phyloP scores from a whole-genome alignment of 2,797 vertebrate species.

The Tachyglossus aculeatus region DNA sequence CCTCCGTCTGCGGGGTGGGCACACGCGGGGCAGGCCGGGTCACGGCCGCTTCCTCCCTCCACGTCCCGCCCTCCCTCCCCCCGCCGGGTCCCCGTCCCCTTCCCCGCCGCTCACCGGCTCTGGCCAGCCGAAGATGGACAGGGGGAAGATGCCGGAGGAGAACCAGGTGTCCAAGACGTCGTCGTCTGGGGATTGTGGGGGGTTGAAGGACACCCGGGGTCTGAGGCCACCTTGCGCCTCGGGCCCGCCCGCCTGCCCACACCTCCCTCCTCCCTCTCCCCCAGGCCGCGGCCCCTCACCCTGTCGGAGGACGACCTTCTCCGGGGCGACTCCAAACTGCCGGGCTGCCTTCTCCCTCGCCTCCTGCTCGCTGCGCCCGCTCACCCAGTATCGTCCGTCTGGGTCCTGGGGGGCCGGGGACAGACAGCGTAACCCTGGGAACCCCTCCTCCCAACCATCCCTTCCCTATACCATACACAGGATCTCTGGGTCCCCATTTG shows the following conservation, averaged over 20 bases:
- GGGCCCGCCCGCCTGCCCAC: neutral
- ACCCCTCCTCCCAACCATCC: neutral
- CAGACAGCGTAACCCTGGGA: neutral
- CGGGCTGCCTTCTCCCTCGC: slow-evolving; percentile 84
- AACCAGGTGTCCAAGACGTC: slow-evolving; percentile 95
- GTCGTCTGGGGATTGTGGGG: slow-evolving; percentile 83
- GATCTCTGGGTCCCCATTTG: neutral
- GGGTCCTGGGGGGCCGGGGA: slow-evolving; percentile 75
- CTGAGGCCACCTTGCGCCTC: accelerated
- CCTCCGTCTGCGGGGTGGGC: slow-evolving; percentile 74
- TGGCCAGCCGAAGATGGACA: slow-evolving; percentile 94
- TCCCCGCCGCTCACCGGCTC: slow-evolving; percentile 72
- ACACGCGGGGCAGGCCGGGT: neutral
- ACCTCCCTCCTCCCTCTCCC: neutral
- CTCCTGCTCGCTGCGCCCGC: slow-evolving; percentile 82
- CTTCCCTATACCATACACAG: no score
- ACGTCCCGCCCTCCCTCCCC: slow-evolving; percentile 71
- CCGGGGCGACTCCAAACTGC: slow-evolving; percentile 80
- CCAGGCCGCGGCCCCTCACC: slow-evolving; percentile 65
- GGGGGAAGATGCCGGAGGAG: slow-evolving; percentile 91
- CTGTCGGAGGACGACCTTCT: slow-evolving; percentile 85
- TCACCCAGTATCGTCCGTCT: slow-evolving; percentile 89
- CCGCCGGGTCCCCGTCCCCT: neutral
- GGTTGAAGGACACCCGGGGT: neutral
- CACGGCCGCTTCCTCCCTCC: accelerated